Conservation (phyloP, 2,113 vertebrate species). For the Naja naja region DNA sequence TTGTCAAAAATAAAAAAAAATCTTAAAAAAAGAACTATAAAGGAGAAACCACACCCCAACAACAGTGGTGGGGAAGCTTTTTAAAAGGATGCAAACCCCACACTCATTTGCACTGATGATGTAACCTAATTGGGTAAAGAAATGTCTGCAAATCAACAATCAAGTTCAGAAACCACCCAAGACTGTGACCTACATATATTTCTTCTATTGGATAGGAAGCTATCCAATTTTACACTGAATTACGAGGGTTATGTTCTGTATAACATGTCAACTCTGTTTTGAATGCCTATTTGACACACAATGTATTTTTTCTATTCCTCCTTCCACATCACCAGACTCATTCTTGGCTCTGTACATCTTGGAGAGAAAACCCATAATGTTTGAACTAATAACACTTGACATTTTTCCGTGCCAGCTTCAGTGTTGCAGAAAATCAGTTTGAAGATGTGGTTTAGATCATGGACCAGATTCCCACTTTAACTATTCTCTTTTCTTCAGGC, state of each 20-base stretch:
- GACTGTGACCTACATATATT: neutral
- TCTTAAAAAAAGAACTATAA: neutral
- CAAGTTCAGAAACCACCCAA: neutral
- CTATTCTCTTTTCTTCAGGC: neutral
- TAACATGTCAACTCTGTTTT: neutral
- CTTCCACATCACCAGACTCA: neutral
- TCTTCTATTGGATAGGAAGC: neutral
- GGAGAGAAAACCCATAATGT: neutral
- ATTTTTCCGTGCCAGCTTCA: neutral
- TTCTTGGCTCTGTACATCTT: neutral
- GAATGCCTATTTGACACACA: neutral
- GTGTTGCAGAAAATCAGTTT: neutral
- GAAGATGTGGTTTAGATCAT: neutral
- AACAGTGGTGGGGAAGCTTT: too few relatives aligned
- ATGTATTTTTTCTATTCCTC: neutral
- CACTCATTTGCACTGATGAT: neutral
- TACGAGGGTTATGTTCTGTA: neutral
- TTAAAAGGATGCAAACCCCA: neutral
- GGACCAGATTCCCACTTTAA: neutral
- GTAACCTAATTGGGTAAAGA: neutral
- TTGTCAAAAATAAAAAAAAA: too few relatives aligned
- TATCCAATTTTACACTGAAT: neutral
- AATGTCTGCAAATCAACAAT: neutral
- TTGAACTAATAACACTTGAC: neutral
- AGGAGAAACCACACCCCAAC: too few relatives aligned